A percentile compares a stretch with the other conserved stretches of the same genome.
These are phyloP conservation scores for Graptemys geographica DNA, from an alignment of 2,797 vertebrate genomes.

Conservation along the genomic window DNA sequence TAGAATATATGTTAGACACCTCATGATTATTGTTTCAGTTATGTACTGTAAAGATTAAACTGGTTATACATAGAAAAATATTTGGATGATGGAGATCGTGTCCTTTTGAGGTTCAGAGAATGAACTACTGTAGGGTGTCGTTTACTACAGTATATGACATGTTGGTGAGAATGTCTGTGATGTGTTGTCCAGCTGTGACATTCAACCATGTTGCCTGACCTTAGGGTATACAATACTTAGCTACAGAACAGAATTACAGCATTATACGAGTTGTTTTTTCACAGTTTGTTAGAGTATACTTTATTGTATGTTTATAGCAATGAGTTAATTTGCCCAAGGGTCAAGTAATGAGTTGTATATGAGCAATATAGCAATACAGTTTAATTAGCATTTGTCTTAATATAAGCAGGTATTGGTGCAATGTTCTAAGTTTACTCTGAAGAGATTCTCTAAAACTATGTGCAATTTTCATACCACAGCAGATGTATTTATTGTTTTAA, in stretches of 20 bases:
- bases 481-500: constrained; percentile 37
- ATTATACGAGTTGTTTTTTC: constrained; percentile 28
- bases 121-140: neutral
- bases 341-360: neutral
- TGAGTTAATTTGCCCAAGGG: constrained; percentile 13
- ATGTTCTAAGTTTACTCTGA: constrained; percentile 27
- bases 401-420: constrained; percentile 18
- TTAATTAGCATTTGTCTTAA: constrained; percentile 26
- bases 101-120: neutral
- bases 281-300: constrained; percentile 35
- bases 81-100: neutral
- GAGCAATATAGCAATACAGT: constrained; percentile 40
- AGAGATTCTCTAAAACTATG: constrained; percentile 35
- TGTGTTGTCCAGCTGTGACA: constrained; percentile 18
- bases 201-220: neutral
- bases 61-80: neutral
- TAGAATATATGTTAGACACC: neutral
- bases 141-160: neutral
- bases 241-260: constrained; percentile 41
- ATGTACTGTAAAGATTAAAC: neutral
- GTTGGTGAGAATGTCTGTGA: neutral
- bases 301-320: constrained; percentile 27
- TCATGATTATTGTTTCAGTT: neutral
- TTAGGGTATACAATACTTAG: neutral
- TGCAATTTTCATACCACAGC: constrained; percentile 1